Conservation (phyloP, 2,113 vertebrate genomes). For the Drymodes brunneopygia region DNA sequence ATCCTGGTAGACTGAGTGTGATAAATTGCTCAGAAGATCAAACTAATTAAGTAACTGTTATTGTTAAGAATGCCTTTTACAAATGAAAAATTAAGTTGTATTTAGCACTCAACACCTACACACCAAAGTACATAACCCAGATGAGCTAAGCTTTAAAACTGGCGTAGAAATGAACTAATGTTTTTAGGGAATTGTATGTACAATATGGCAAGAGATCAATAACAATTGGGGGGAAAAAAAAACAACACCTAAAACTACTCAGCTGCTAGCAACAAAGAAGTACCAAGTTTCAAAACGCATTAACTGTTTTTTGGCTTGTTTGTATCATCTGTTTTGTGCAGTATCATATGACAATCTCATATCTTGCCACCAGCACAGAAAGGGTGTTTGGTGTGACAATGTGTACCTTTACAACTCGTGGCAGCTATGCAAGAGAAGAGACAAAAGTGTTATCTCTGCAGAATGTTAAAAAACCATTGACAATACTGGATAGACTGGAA, state of each 20-base stretch:
- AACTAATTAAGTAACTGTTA: conserved; percentile 44
- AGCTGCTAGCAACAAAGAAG: conserved; percentile 58
- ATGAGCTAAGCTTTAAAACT: conserved; percentile 68
- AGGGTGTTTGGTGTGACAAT: neutral
- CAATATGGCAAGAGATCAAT: conserved; percentile 65
- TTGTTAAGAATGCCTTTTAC: conserved; percentile 16
- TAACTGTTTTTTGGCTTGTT: conserved; percentile 26
- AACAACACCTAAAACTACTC: conserved; percentile 13
- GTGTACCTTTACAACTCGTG: neutral
- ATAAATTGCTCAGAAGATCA: conserved; percentile 16
- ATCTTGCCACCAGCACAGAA: neutral
- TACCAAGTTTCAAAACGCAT: conserved; percentile 40
- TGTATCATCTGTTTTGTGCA: neutral
- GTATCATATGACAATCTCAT: neutral
- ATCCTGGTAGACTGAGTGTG: neutral
- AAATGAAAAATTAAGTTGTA: conserved; percentile 57
- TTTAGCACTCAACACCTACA: conserved; percentile 67
- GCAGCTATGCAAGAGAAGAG: neutral
- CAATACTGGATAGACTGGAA: neutral
- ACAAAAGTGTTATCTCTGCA: neutral
- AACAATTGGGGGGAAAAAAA: neutral
- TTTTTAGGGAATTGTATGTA: conserved; percentile 60
- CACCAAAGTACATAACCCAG: conserved; percentile 53
- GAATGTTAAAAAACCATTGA: neutral
- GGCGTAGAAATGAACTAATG: conserved; percentile 65